phyloP scores from a whole-genome alignment of 1,140 invertebrate genomes.

The Triops cancriformis region DNA sequence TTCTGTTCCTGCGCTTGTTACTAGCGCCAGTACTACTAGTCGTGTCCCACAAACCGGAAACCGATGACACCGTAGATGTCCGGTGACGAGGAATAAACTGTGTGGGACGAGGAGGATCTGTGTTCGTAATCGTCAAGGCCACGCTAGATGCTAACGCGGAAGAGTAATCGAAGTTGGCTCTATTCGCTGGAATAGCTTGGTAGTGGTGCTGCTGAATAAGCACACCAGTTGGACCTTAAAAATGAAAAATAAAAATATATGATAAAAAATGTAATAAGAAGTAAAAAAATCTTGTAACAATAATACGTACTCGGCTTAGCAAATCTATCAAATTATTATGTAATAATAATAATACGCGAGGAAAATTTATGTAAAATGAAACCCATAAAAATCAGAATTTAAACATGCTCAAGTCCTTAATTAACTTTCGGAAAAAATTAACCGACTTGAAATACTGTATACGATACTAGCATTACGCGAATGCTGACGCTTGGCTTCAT shows the following conservation, averaged over 20 bases:
- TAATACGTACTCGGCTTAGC: too few relatives aligned
- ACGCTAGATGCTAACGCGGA: background rate
- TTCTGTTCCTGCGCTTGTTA: background rate
- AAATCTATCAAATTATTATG: too few relatives aligned
- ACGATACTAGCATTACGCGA: too few relatives aligned
- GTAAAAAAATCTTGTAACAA: too few relatives aligned
- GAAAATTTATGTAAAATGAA: too few relatives aligned
- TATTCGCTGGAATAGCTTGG: conserved; percentile 60
- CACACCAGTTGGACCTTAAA: conserved; percentile 68
- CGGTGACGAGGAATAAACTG: background rate
- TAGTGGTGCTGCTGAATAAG: conserved; percentile 89
- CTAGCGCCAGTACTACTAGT: background rate
- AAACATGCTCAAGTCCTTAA: too few relatives aligned
- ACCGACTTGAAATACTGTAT: too few relatives aligned
- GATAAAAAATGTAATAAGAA: background rate
- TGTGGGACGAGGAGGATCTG: background rate
- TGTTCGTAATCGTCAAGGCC: background rate
- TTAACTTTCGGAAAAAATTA: too few relatives aligned
- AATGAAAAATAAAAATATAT: conserved; percentile 15
- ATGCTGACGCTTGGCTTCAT: too few relatives aligned
- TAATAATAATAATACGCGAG: too few relatives aligned
- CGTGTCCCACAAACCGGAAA: background rate
- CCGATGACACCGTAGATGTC: background rate
- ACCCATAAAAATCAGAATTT: too few relatives aligned
- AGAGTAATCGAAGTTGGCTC: background rate